phyloP scores from a whole-genome alignment of 2,888 invertebrate genomes.

The Agriopis aurantiaria region DNA sequence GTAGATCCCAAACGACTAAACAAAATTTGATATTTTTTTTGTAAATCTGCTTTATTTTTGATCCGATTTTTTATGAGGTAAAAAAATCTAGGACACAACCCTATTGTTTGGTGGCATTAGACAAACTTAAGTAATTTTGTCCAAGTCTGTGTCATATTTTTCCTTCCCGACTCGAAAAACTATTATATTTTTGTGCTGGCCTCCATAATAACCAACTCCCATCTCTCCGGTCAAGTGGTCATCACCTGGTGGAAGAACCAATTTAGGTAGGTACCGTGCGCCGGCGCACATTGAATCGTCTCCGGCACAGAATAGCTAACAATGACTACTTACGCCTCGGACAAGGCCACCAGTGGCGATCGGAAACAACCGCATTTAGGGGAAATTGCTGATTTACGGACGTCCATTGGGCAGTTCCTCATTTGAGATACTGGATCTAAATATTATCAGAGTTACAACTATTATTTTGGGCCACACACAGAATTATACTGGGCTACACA shows the following conservation, averaged over 20 bases:
- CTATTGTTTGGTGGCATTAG: no score
- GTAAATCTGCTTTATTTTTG: no score
- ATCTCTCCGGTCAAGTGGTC: conserved; percentile 11
- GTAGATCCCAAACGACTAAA: no score
- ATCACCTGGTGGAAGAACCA: conserved; percentile 38
- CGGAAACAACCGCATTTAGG: conserved; percentile 59
- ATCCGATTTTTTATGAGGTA: no score
- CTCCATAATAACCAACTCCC: not conserved
- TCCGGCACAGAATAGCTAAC: conserved; percentile 10
- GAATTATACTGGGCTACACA: no score
- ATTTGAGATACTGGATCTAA: not conserved
- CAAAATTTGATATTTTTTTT: no score
- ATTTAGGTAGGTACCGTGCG: conserved; percentile 34
- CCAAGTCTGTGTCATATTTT: no score
- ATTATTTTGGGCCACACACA: not conserved
- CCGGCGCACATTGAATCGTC: conserved; percentile 23
- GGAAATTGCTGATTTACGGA: conserved; percentile 59
- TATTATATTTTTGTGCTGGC: not conserved
- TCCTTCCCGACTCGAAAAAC: no score
- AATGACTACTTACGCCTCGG: not conserved
- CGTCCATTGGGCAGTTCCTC: conserved; percentile 41
- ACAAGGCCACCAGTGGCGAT: conserved; percentile 12
- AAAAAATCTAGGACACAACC: no score
- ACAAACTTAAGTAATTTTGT: no score
- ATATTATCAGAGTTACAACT: not conserved